Base-by-base conservation (phyloP, 2,113 vertebrate genomes). In the Proterorhinus semilunaris region DNA sequence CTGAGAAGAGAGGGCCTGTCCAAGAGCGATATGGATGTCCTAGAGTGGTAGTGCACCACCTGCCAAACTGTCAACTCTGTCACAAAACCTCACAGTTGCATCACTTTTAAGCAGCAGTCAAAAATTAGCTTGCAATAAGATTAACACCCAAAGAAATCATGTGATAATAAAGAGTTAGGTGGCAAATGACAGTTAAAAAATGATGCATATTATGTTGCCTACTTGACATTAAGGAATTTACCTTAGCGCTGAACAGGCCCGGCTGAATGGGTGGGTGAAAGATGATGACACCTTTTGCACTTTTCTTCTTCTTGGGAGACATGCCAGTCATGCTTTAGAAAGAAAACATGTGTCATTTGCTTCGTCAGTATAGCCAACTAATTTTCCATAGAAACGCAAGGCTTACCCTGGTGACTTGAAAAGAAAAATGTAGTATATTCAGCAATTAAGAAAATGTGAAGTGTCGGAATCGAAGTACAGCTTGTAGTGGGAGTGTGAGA, bases 201-300 rank as follows among this genome's bases (percentile, higher is more conserved):
- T 36, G 3, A 3, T 36, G 27, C 3, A 36, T 36, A 36, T 36
- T 36, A 36, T 36, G 27, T 3, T 36, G 27, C 27, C 4, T 36
- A 36, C 27, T 13, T 12, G 13, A 58, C 8, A 42, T 10, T 17
- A 1, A 36, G 6, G 11, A 7, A 58, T 10, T 11, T 8, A 57
- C 2, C 58, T 75, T 15, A 44, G 71, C 16, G 4, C 65, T 63
- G 5, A 80, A 42, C 44, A 76, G 11, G 44, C 43, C 36, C 10
- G 27, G 50, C 57, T 68, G 48, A 8, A 64, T 51, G 50, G 78
- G 48, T 15, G 59, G 53, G 66, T 83, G 72, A 10, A 79, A 51
- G 53, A 65, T 66, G 59, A 86, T 79, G 74, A 77, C 62, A 21
- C 78, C 86, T 0, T 55, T 53, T 42, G 62, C 6, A 15, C 8